Evolutionary conservation across 2,797 vertebrate genomes (phyloP), one percentile per base, ranked within the genome.

Genomic region (Hyperoplus immaculatus): DNA sequence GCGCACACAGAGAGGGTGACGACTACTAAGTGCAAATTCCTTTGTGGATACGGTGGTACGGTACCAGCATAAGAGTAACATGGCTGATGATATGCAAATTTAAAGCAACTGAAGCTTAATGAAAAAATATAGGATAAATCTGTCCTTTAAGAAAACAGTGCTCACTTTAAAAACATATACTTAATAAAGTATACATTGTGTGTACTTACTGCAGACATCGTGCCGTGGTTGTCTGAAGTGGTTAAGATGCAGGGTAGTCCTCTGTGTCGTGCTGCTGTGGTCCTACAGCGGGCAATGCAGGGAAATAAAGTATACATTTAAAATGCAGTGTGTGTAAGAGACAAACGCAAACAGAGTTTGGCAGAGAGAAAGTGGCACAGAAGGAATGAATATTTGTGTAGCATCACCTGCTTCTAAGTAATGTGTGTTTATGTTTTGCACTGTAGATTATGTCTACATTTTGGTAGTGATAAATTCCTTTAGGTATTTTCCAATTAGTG

Each of bases 51-150:
- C 29, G 29, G 3, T 29, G 29, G 29, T 29, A 29, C 29, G 29
- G 29, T 29, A 29, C 29, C 29, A 29, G 29, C 29, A 29, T 29
- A 29, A 82, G 68, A 84, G 68, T 78, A 85, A 78, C 76, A 29
- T 65, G 41, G 59, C 73, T 78, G 78, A 88, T 81, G 59, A 83
- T 78, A 84, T 87, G 85, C 74, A 89, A 85, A 89, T 84, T 82
- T 64, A 72, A 78, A 59, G 56, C 80, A 82, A 78, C 69, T 73
- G 67, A 82, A 50, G 45, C 61, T 78, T 46, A 77, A 75, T 72
- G 13, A 39, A 43, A 62, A 63, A 64, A 56, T 51, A 39, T 62
- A 64, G 42, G 41, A 72, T 71, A 42, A 70, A 58, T 68, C 16
- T 73, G 46, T 79, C 49, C 41, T 60, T 14, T 36, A 29, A 76